Evolutionary conservation across 2,113 vertebrate genomes (phyloP), one percentile per base, ranked within the genome.

Genomic region (Anguilla japonica): DNA sequence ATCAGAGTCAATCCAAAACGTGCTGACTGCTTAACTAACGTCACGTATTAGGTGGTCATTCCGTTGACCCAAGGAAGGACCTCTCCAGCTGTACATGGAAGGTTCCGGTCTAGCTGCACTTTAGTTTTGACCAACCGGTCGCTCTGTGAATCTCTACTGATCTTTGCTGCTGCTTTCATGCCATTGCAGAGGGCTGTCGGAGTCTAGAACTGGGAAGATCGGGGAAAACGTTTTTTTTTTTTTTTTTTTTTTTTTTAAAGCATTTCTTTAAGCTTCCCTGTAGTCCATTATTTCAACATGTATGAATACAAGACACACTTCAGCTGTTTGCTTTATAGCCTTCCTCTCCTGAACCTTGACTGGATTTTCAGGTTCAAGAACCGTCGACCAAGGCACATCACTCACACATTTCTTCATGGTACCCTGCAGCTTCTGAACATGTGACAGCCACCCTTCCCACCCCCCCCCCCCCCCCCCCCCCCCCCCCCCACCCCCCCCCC

Each of bases 401-500:
- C 22, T 67, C 60, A 9, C 60, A 63, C 22, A 26, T 26, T 26
- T 34, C 71, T 75, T 34, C 26, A 34, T 29, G 26, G 71, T 87
- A 20, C 84, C n/a, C 71, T 84, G 81, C 79, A 87, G 85, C 78
- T 67, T 87, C 90, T 75, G 82, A 84, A 81, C 78, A 87, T 82
- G 82, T 90, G 89, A 79, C 87, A 88, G 83, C 53, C 89, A 86
- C 84, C 57, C 26, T 71, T 89, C 86, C 81, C 91, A 91, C 89
- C 56, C 90, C 34, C 34, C 34, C 34, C 34, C 34, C 34, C 1
- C 34, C 34, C 34, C 34, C 34, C 34, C 1, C 0, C 89, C 86
- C 82, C 91, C 92, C 90, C 0, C 89, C 86, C 82, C 91, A 91
- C 90, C 57, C 26, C 60, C 89, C 86, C 81, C 91, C 91, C 89